These are phyloP conservation scores for Parauchenoglanis punctatus DNA, from an alignment of 2,797 vertebrate species.

Conservation along the genomic window DNA sequence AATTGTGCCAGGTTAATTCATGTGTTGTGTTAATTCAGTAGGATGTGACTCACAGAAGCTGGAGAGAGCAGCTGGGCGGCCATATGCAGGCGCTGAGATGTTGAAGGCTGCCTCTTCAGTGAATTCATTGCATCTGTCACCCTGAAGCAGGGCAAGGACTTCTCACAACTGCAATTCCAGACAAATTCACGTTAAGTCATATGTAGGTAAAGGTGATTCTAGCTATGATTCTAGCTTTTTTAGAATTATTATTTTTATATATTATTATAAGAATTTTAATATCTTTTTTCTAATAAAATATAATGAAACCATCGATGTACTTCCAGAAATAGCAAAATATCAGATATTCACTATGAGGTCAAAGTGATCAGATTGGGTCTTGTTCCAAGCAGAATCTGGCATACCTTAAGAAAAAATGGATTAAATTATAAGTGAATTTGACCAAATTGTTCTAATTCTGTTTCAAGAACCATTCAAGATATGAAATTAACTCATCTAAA, in stretches of 20 bases:
- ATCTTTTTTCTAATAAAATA: no score
- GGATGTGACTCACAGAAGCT: conserved; percentile 27
- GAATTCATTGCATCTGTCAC: conserved; percentile 27
- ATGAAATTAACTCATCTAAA: neutral
- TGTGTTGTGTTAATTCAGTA: conserved; percentile 34
- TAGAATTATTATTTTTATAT: neutral
- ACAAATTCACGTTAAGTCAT: neutral
- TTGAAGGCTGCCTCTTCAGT: conserved; percentile 14
- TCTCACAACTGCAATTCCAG: neutral
- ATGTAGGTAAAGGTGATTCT: neutral
- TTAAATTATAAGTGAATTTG: neutral
- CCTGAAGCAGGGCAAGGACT: neutral
- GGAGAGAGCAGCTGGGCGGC: conserved; percentile 32
- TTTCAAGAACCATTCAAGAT: neutral
- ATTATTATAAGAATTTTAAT: neutral
- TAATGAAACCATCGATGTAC: neutral
- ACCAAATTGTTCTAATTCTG: neutral
- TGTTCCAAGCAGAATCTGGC: neutral
- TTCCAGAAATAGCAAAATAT: neutral
- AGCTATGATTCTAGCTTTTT: neutral
- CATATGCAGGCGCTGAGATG: conserved; percentile 29
- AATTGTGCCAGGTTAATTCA: conserved; percentile 42
- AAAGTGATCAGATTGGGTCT: neutral
- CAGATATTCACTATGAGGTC: neutral
- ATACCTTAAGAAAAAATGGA: neutral